Base-by-base conservation (phyloP, 1,140 invertebrate genomes). In the Anoplophora glabripennis region DNA sequence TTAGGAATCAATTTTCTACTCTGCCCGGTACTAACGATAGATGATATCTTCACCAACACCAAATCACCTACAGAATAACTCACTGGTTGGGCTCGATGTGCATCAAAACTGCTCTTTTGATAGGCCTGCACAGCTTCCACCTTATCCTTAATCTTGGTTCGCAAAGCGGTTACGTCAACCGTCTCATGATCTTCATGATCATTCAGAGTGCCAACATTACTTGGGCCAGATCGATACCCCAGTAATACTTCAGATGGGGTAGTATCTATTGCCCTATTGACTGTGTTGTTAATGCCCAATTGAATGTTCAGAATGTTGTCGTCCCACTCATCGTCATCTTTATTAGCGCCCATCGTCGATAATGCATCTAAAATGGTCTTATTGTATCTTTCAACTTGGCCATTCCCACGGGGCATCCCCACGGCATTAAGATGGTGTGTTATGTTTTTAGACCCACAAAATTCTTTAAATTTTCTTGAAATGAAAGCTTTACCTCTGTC, bases 341-440 rank as follows among this genome's bases (percentile, higher is more conserved):
- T n/a, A 35, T 56, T 40, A 8, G 63, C 59, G 3, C 53, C 57
- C 57, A 63, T 63, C 18, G 57, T 68, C 1, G 64, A 49, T 11
- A 70, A 12, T 52, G 63, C 62, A 33, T 67, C 57, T 14, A 57
- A 51, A 17, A 69, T 34, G 1, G 55, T 59, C 10, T 14, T 17
- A 48, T 72, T 71, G 11, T 64, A 57, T 14, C 65, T 15, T 53
- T 73, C 68, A 0, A 71, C 58, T 49, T 71, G 68, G 0, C 63
- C 70, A 36, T 72, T 73, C 1, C 57, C 67, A 15, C 67, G 53
- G 7, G 69, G 69, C n/a, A 69, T 46, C 17, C 65, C 72, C 3
- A 68, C 61, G 0, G 67, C 68, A 8, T 67, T 62, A 9, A 61
- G n/a, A n/a, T 55, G 41, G 17, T 66, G 69, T 3, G 60, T 37